A percentile compares a stretch with the other conserved stretches of the same genome.
These are phyloP conservation scores for Dreissena rostriformis DNA, from an alignment of 1,140 invertebrate genomes.

Conservation along the genomic window DNA sequence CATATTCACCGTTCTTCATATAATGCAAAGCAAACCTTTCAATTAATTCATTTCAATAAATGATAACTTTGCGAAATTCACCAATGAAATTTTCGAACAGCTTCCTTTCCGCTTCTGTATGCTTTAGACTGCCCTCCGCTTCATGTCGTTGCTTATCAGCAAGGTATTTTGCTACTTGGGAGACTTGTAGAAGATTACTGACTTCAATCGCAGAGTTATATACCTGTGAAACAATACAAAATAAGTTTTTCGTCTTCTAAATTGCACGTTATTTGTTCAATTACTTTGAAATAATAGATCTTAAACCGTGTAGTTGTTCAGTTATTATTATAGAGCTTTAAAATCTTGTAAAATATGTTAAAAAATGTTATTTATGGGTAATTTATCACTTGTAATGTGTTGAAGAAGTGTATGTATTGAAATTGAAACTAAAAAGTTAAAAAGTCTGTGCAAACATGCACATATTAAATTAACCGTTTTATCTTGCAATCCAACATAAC, in stretches of 20 bases:
- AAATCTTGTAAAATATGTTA: no score
- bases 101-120: not conserved
- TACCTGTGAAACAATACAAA: not conserved
- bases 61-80: not conserved
- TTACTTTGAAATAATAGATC: no score
- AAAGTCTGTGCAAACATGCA: no score
- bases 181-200: not conserved
- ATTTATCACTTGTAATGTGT: no score
- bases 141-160: constrained; percentile 8
- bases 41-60: not conserved
- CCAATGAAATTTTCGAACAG: constrained; percentile 10
- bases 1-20: not conserved
- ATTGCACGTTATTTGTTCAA: no score
- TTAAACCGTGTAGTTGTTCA: no score
- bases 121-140: not conserved
- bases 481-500: no score
- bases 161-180: constrained; percentile 11
- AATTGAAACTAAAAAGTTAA: no score
- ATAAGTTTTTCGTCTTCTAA: not conserved
- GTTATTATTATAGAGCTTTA: no score
- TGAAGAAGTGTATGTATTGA: no score
- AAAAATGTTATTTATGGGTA: no score
- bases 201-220: constrained; percentile 37
- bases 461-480: no score
- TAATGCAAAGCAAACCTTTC: not conserved